Base-by-base conservation (phyloP, 30 jellyfish, hydroid and myxozoan species). In the Catostylus mosaicus region DNA sequence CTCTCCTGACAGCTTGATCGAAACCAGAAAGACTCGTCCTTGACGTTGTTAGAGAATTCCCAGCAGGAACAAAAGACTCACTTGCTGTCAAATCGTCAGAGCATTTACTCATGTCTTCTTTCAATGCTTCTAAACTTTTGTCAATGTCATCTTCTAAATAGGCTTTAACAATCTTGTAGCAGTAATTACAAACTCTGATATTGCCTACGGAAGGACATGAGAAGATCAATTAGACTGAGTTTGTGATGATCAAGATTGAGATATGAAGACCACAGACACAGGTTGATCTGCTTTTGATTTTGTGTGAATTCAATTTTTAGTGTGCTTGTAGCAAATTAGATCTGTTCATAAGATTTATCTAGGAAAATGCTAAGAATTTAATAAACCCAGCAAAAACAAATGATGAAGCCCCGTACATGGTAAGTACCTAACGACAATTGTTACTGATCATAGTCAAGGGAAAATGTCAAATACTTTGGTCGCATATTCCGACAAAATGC, bases 181-280 rank as follows among this genome's bases (percentile, higher is more conserved):
- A 93, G 48, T 93, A 93, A 77, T 93, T 93, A 77, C 98, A 93
- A 52, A 93, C 98, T 34, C 98, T 75, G 64, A 93, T 93, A 83
- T 93, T 86, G 19, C 98, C 98, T 93, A 61, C 12, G 23, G 35
- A 64, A 57, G 18, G 60, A 33, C 11, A 35, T 36, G 43, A 70
- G 9, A 3, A 22, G 38, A n/a, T n/a, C n/a, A n/a, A n/a, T n/a
- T n/a, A n/a, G n/a, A n/a, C n/a, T n/a, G n/a, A n/a, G n/a, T n/a
- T n/a, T n/a, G n/a, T n/a, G n/a, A n/a, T n/a, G n/a, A 66, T 9
- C 24, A 32, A 29, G 56, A 32, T 19, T 22, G 71, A 24, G 10
- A 27, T 19, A 57, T 10, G 71, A 22, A 11, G 30, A 57, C 11
- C 10, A 8, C 71, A 57, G 34, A 57, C 33, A 22, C 30, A 57